These are phyloP conservation scores for Gambusia yucatana DNA, from an alignment of 2,797 vertebrate species.

Conservation along the genomic window DNA sequence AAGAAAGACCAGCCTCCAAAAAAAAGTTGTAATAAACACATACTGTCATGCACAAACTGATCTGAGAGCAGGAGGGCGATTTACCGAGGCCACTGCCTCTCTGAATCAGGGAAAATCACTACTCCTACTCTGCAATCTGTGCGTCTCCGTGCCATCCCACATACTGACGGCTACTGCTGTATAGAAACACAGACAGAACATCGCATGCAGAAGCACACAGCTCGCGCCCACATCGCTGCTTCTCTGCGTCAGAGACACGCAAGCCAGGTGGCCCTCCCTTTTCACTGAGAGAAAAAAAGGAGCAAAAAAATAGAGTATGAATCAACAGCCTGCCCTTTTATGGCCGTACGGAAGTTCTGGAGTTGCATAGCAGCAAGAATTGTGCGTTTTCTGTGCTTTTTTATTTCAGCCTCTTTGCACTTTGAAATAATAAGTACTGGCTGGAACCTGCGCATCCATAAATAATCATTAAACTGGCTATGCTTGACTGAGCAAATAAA, in stretches of 20 bases:
- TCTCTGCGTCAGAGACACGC: constrained; percentile 82
- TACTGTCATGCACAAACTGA: constrained; percentile 13
- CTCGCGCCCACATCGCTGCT: constrained; percentile 76
- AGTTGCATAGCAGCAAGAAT: constrained; percentile 75
- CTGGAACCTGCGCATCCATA: constrained; percentile 13
- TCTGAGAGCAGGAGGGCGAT: constrained; percentile 26
- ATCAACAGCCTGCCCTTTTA: constrained; percentile 79
- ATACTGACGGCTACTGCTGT: constrained; percentile 58
- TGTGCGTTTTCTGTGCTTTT: constrained; percentile 32
- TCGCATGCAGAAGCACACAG: constrained; percentile 64
- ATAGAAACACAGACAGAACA: constrained; percentile 61
- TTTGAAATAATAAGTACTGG: constrained; percentile 30
- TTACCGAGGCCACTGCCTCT: constrained; percentile 28
- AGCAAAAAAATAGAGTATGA: constrained; percentile 67
- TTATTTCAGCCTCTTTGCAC: constrained; percentile 11
- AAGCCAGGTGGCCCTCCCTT: constrained; percentile 69
- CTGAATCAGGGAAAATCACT: constrained; percentile 69
- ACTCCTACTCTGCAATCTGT: constrained; percentile 79
- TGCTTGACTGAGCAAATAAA: constrained; percentile 14
- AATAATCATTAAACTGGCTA: neutral
- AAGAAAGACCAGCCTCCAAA: neutral
- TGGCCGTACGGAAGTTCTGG: constrained; percentile 71
- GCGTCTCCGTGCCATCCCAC: constrained; percentile 65
- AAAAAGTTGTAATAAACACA: constrained; percentile 22
- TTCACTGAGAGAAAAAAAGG: constrained; percentile 47